A percentile compares a stretch with the other conserved stretches of the same genome.
phyloP scores from a whole-genome alignment of 2,113 vertebrate genomes.

The Hassar affinis region DNA sequence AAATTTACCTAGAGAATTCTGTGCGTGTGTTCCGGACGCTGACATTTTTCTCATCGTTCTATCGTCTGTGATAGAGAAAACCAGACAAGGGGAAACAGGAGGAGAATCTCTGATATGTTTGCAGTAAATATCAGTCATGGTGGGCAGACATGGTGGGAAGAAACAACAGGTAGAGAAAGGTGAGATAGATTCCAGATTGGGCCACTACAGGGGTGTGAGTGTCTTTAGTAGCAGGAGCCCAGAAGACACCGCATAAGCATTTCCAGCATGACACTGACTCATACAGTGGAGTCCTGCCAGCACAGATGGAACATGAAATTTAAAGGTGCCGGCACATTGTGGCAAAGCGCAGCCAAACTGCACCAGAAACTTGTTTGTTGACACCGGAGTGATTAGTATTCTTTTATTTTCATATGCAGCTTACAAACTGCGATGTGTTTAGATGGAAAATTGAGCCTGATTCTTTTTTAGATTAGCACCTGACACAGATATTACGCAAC shows the following conservation, averaged over 20 bases:
- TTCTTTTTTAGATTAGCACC: not conserved
- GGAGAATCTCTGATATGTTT: conserved; percentile 23
- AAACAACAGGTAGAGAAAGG: conserved; percentile 47
- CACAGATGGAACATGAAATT: conserved; percentile 44
- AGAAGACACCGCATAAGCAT: conserved; percentile 48
- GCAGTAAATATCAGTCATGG: conserved; percentile 18
- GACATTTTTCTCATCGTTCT: not conserved
- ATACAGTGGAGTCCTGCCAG: conserved; percentile 41
- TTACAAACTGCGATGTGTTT: not conserved
- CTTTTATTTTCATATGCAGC: not conserved
- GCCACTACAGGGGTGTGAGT: conserved; percentile 46
- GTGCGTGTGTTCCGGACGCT: not conserved
- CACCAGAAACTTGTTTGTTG: not conserved
- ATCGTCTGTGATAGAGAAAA: too few species aligned
- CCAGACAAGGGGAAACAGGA: conserved; percentile 19
- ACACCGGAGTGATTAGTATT: not conserved
- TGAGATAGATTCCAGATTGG: conserved; percentile 46
- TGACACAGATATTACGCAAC: not conserved
- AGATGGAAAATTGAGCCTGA: not conserved
- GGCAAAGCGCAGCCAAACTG: not conserved
- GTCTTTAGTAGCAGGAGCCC: conserved; percentile 39
- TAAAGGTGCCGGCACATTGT: conserved; percentile 25
- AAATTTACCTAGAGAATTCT: not conserved
- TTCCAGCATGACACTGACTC: conserved; percentile 50
- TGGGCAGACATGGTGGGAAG: conserved; percentile 23